Conservation (phyloP, 2,888 invertebrate species). For the Meteorus cinctellus region DNA sequence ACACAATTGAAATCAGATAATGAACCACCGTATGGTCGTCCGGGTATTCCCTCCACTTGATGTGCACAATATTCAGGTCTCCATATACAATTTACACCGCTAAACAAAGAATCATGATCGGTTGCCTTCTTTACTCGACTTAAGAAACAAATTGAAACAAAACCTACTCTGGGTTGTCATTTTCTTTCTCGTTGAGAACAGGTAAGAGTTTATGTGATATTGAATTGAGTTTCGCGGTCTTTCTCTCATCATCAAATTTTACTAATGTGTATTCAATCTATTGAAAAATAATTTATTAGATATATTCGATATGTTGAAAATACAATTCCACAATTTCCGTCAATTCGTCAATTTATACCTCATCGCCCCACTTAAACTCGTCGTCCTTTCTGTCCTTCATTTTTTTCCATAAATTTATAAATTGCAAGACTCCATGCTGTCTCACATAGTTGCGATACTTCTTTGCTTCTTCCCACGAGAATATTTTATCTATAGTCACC, state of each 20-base stretch:
- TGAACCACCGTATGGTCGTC: conserved; percentile 93
- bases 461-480: conserved; percentile 97
- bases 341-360: conserved; percentile 75
- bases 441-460: conserved; percentile 92
- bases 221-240: conserved; percentile 87
- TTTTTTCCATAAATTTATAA: conserved; percentile 93
- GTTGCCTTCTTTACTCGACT: not conserved
- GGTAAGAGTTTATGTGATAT: conserved; percentile 86
- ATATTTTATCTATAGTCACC: conserved; percentile 93
- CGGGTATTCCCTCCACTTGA: conserved; percentile 99
- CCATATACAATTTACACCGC: conserved; percentile 90
- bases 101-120: conserved; percentile 45
- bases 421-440: conserved; percentile 95
- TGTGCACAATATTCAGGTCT: conserved; percentile 98
- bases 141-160: conserved; percentile 59
- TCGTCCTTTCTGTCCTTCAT: conserved; percentile 93
- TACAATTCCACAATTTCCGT: not conserved
- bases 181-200: conserved; percentile 87
- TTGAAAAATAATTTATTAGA: conserved; percentile 35
- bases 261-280: conserved; percentile 96
- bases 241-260: conserved; percentile 90
- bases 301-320: not conserved
- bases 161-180: conserved; percentile 80
- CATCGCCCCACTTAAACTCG: conserved; percentile 98
- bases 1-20: conserved; percentile 98